A percentile compares a stretch with the other conserved stretches of the same genome.
phyloP scores from a whole-genome alignment of 2,797 vertebrate species.

The Tangara arthus region DNA sequence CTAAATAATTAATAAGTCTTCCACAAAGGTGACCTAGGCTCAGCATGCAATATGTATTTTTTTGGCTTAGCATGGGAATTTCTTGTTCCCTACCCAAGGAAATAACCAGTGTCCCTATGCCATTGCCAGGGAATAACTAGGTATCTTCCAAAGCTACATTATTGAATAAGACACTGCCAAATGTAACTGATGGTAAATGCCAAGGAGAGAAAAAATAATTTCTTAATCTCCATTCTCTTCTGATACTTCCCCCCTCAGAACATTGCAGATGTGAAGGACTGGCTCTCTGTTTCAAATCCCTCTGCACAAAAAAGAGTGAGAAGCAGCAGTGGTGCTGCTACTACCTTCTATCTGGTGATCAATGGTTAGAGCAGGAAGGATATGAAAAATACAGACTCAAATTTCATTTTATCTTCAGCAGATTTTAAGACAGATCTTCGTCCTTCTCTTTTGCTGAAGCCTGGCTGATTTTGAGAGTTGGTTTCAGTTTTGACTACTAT shows the following conservation, averaged over 20 bases:
- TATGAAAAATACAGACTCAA: not conserved
- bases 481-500: not conserved
- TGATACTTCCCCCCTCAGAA: not conserved
- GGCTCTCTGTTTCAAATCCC: not conserved
- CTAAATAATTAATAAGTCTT: slow-evolving; percentile 56
- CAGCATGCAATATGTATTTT: not conserved
- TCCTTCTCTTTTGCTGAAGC: not conserved
- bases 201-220: not conserved
- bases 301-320: not conserved
- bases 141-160: not conserved
- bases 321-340: not conserved
- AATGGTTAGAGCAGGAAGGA: not conserved
- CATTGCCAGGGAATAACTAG: not conserved
- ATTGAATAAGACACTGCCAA: not conserved
- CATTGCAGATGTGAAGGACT: not conserved
- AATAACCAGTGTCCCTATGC: not conserved
- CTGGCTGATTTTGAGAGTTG: not conserved
- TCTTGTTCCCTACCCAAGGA: not conserved
- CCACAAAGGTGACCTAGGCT: slow-evolving; percentile 52
- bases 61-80: slow-evolving; percentile 13
- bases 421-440: not conserved
- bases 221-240: not conserved
- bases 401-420: not conserved
- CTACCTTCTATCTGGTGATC: not conserved
- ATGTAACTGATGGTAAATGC: not conserved